Evolutionary conservation across 1,140 invertebrate species (phyloP), one percentile per base, ranked within the genome.

Genomic region (Dreissena rostriformis): DNA sequence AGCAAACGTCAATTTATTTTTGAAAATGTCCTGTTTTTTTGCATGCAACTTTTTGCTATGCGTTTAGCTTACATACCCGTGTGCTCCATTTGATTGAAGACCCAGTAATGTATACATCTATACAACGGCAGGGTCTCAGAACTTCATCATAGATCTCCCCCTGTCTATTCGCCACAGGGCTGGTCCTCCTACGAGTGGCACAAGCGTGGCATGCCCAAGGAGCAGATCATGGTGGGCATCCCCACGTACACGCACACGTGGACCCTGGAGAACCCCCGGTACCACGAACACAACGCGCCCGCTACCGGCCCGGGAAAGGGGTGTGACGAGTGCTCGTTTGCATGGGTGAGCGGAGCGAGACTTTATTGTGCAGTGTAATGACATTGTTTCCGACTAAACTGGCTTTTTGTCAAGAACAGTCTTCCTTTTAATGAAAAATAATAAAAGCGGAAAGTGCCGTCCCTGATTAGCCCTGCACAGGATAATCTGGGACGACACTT

Each of bases 151-250:
- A 39, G 39, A 39, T 39, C 39, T 39, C 4, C 39, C 39, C 39
- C 39, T 5, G 4, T 39, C 39, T 39, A 39, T 39, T 39, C 39
- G 24, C 29, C 66, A 6, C 72, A 86, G 84, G 87, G 72, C 0
- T 88, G 70, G 81, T 80, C 85, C 22, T 74, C 81, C 17, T 53
- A 86, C 24, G 81, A 86, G 57, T 86, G 84, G 84, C 11, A 81
- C 15, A 53, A 66, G 22, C 77, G 82, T 14, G 87, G 87, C 52
- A 88, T 88, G 78, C 68, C 73, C 11, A 78, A 71, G 49, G 26
- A 49, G 15, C 82, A 88, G 76, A 77, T 88, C 22, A 81, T 84
- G 72, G 76, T 86, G 49, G 87, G 87, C 49, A 86, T 88, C 39
- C 84, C 87, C 11, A 76, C 84, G 22, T 88, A 88, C 67, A 78